These are phyloP conservation scores for Pempheris klunzingeri DNA, from an alignment of 2,797 vertebrate genomes.

Conservation along the genomic window DNA sequence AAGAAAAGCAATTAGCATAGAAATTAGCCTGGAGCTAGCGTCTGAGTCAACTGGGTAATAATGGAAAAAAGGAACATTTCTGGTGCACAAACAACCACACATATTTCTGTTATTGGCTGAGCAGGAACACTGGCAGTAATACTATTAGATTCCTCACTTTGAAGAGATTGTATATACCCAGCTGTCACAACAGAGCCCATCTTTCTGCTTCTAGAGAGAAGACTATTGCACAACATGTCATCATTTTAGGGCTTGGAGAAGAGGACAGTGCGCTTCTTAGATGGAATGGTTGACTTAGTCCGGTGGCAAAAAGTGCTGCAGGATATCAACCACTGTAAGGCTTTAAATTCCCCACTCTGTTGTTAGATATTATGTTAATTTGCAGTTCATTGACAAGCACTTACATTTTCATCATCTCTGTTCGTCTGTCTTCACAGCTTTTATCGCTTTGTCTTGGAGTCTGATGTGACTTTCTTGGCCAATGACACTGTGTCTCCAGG, in stretches of 20 bases:
- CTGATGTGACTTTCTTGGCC: slow-evolving; percentile 88
- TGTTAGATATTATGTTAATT: not conserved
- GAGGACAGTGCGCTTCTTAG: slow-evolving; percentile 39
- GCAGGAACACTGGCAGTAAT: slow-evolving; percentile 53
- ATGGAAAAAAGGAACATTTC: slow-evolving; percentile 40
- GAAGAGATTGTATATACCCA: slow-evolving; percentile 62
- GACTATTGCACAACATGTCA: slow-evolving; percentile 66
- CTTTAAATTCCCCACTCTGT: not conserved
- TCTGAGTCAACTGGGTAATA: slow-evolving; percentile 45
- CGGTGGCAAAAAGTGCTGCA: slow-evolving; percentile 12
- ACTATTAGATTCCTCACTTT: slow-evolving; percentile 64
- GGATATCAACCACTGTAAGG: not conserved
- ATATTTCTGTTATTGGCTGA: slow-evolving; percentile 46
- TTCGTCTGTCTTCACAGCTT: slow-evolving; percentile 85
- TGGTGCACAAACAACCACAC: slow-evolving; percentile 34
- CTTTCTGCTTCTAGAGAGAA: slow-evolving; percentile 52
- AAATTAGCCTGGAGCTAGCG: slow-evolving; percentile 47
- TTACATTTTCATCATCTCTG: slow-evolving; percentile 1
- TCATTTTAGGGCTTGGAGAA: slow-evolving; percentile 52
- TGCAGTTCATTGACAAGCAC: not conserved
- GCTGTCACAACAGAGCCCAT: slow-evolving; percentile 66
- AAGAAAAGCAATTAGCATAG: slow-evolving; percentile 69
- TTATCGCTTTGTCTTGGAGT: slow-evolving; percentile 95
- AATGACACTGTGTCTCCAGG: slow-evolving; percentile 87
- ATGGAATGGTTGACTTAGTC: slow-evolving; percentile 37